Evolutionary conservation across 2,113 vertebrate species (phyloP).

Genomic region (Murina feae): DNA sequence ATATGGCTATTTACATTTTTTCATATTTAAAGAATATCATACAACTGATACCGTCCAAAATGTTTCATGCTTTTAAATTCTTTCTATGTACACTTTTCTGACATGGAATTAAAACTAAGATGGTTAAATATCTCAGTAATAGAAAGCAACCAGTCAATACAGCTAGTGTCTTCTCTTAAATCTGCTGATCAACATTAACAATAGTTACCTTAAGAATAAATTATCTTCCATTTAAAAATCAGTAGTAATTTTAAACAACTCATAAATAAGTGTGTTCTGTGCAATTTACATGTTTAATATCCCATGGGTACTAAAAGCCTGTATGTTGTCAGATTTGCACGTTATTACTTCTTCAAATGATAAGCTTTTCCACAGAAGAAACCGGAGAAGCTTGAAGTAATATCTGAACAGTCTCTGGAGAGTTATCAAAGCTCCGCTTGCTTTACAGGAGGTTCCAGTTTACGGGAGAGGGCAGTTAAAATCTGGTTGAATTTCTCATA

Average conservation of each 20-base stretch:
- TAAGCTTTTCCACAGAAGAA: slow-evolving; percentile 31
- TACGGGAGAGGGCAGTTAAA: slow-evolving; percentile 93
- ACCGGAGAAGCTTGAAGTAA: background rate
- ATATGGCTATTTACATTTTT: slow-evolving; percentile 80
- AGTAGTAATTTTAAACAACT: slow-evolving; percentile 81
- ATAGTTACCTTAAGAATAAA: slow-evolving; percentile 76
- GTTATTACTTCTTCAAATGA: slow-evolving; percentile 40
- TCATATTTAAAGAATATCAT: slow-evolving; percentile 83
- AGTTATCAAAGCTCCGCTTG: slow-evolving; percentile 85
- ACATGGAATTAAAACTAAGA: slow-evolving; percentile 59
- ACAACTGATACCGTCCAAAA: slow-evolving; percentile 74
- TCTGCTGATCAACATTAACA: slow-evolving; percentile 56
- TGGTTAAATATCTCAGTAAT: slow-evolving; percentile 37
- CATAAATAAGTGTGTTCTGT: slow-evolving; percentile 79
- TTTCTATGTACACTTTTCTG: slow-evolving; percentile 79
- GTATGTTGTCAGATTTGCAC: slow-evolving; percentile 59
- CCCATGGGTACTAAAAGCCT: slow-evolving; percentile 67
- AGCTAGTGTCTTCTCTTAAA: slow-evolving; percentile 14
- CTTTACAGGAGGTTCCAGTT: slow-evolving; percentile 88
- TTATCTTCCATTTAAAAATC: slow-evolving; percentile 80
- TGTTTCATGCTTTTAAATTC: slow-evolving; percentile 61
- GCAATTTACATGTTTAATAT: slow-evolving; percentile 74
- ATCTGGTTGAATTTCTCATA: slow-evolving; percentile 96
- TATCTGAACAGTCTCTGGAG: slow-evolving; percentile 1
- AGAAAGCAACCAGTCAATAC: slow-evolving; percentile 39